Evolutionary conservation across 2,113 vertebrate species (phyloP), one percentile per base, ranked within the genome.

Genomic region (Corydoras maculifer): DNA sequence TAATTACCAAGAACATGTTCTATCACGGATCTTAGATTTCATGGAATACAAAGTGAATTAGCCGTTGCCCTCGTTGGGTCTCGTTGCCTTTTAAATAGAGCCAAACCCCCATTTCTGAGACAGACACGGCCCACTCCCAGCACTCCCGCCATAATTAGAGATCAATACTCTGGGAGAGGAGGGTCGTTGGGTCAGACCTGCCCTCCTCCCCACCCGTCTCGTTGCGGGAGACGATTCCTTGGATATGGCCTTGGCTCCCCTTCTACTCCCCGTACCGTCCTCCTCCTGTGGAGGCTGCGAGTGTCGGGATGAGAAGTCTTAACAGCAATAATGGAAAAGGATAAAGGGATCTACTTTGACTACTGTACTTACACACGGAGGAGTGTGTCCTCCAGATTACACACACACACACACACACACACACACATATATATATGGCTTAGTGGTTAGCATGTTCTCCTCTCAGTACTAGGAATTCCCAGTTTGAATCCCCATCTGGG

Each of bases 301-400:
- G 35, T 8, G 35, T 25, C 35, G 7, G 35, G 35, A 4, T 2
- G 35, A 43, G 81, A 86, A 84, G 80, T 82, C 82, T 79, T 85
- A 81, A 84, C 82, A 83, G 81, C 80, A 68, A 83, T 83, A 87
- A 87, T 82, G 83, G 84, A 43, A 43, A 5, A 43, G 0, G 4
- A 8, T 5, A 43, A 43, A 43, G 7, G 4, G 7, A 43, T 43
- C 35, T 43, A 43, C 18, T 25, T 25, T 43, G 7, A 43, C 1
- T 4, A 4, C 35, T 8, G 35, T 8, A 43, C 4, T 43, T 43
- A 43, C 18, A 43, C 35, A 43, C 35, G 2, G 35, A 43, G 35
- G 35, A 43, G 0, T 43, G 35, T 43, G 35, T 43, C 35, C 35
- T 43, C 35, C 35, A 43, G 4, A 43, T 43, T 43, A 2, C 4